Evolutionary conservation across 1,140 invertebrate genomes (phyloP).

Genomic region (Oedothorax gibbosus): DNA sequence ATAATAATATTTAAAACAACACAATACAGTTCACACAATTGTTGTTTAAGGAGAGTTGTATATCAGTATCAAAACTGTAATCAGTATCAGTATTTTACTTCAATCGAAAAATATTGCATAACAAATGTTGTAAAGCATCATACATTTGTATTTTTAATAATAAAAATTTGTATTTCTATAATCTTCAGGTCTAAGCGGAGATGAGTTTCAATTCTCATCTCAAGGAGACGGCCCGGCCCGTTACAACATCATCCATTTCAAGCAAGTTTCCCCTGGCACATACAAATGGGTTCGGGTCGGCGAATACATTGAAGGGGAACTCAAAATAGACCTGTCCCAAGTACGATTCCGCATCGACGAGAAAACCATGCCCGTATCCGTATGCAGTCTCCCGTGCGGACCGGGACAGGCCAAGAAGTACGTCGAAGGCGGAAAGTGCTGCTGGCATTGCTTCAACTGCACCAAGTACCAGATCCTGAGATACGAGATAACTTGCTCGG

Average conservation of each 20-base stretch:
- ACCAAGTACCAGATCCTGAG: conserved; percentile 87
- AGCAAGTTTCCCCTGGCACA: conserved; percentile 78
- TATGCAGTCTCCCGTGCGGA: conserved; percentile 92
- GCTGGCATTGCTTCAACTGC: conserved; percentile 97
- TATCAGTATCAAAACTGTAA: neutral
- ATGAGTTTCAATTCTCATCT: conserved; percentile 87
- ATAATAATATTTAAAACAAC: too few relatives aligned
- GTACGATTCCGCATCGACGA: conserved; percentile 71
- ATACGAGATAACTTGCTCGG: conserved; percentile 84
- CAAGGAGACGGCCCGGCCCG: conserved; percentile 89
- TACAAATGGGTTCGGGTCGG: conserved; percentile 88
- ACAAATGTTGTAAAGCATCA: neutral
- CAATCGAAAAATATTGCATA: neutral
- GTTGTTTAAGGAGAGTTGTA: too few relatives aligned
- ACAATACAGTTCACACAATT: too few relatives aligned
- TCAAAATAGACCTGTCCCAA: conserved; percentile 78
- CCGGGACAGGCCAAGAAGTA: conserved; percentile 90
- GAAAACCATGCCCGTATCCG: conserved; percentile 83
- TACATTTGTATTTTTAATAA: neutral
- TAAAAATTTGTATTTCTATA: neutral
- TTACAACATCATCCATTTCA: conserved; percentile 96
- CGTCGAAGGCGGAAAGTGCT: conserved; percentile 91
- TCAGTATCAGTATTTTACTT: neutral
- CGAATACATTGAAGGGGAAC: conserved; percentile 81
- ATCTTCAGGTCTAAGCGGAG: conserved; percentile 74